A percentile compares a stretch with the other conserved stretches of the same genome.
Conservation (phyloP, 2,888 invertebrate species). For the Microctonus aethiopoides region DNA sequence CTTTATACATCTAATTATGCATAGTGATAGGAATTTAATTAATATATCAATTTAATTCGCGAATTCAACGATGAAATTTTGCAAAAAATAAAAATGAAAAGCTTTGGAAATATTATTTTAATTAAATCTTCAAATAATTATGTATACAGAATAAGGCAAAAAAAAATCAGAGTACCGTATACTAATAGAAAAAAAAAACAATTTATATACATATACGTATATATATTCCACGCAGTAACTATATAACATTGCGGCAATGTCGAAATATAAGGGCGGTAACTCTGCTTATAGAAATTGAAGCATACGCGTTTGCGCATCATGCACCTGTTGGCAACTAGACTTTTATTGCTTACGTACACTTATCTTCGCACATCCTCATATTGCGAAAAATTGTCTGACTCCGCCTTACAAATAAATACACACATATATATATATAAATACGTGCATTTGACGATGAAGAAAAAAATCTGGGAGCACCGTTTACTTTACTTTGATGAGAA, state of each 20-base stretch:
- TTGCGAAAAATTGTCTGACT: neutral
- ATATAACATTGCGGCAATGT: neutral
- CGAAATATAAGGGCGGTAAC: neutral
- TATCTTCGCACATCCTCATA: neutral
- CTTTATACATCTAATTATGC: no score
- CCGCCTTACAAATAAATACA: neutral
- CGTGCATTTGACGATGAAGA: neutral
- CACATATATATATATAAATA: neutral
- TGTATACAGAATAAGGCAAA: neutral
- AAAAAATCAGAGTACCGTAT: neutral
- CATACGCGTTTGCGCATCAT: neutral
- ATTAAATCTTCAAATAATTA: no score
- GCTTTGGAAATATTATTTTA: no score
- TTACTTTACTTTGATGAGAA: constrained; percentile 5
- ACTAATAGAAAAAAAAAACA: no score
- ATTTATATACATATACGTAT: no score
- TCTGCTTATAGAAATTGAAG: neutral
- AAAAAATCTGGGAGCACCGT: neutral
- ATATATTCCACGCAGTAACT: neutral
- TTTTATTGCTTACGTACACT: no score
- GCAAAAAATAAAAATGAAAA: no score
- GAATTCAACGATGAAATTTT: no score
- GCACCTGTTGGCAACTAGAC: neutral
- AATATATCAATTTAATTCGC: no score
- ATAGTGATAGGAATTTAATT: no score